Evolutionary conservation across 2,888 invertebrate genomes (phyloP).

Genomic region (Melieria picta): DNA sequence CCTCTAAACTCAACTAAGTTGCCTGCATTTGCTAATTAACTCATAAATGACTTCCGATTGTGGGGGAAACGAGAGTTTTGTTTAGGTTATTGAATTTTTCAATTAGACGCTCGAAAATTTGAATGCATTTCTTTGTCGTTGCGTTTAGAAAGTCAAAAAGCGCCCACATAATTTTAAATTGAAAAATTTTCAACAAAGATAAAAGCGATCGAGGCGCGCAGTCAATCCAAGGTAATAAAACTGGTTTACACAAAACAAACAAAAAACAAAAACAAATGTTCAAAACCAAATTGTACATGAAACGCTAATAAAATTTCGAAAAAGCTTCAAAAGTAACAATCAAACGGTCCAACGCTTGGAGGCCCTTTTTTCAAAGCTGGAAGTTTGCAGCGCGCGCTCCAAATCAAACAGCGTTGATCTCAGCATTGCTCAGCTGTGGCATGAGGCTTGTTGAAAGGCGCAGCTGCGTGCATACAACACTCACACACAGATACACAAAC

Average conservation of each 20-base stretch:
- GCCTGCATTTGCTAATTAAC: neutral
- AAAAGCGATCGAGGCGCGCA: too few relatives aligned
- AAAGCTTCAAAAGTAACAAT: neutral
- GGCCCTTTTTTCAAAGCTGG: neutral
- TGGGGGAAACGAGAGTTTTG: too few relatives aligned
- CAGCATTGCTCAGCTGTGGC: slow-evolving; percentile 3
- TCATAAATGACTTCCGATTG: too few relatives aligned
- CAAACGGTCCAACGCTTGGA: neutral
- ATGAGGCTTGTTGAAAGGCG: neutral
- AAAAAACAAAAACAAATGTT: neutral
- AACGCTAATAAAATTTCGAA: neutral
- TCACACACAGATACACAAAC: neutral
- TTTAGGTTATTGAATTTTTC: too few relatives aligned
- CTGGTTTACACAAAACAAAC: neutral
- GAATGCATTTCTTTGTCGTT: too few relatives aligned
- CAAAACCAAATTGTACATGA: neutral
- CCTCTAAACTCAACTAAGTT: neutral
- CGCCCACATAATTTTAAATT: neutral
- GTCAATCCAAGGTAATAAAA: neutral
- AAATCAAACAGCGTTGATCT: slow-evolving; percentile 17
- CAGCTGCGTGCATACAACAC: too few relatives aligned
- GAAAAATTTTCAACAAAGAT: too few relatives aligned
- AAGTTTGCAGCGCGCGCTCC: neutral
- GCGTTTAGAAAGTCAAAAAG: too few relatives aligned
- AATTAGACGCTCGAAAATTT: too few relatives aligned